These are phyloP conservation scores for Rhagoletis zephyria DNA, from an alignment of 1,140 invertebrate species.

Conservation along the genomic window DNA sequence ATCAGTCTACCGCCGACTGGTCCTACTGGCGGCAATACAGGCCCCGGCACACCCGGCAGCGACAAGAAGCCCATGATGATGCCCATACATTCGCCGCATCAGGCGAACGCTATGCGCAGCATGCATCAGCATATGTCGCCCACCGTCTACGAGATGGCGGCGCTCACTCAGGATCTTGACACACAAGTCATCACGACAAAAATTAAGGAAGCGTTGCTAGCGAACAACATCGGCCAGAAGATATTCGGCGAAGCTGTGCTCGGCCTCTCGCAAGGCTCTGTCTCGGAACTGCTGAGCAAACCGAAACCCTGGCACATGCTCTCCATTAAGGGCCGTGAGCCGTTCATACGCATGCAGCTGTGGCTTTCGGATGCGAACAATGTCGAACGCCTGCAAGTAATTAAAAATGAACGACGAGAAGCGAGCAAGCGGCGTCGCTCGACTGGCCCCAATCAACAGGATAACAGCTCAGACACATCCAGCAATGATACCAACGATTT, in stretches of 20 bases:
- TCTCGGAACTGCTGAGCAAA: slow-evolving; percentile 96
- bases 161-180: slow-evolving; percentile 94
- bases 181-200: slow-evolving; percentile 96
- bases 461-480: slow-evolving; percentile 88
- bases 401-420: slow-evolving; percentile 91
- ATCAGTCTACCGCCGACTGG: slow-evolving; percentile 75
- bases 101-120: slow-evolving; percentile 77
- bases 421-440: slow-evolving; percentile 89
- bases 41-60: slow-evolving; percentile 71
- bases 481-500: slow-evolving; percentile 91
- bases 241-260: slow-evolving; percentile 97
- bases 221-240: slow-evolving; percentile 98
- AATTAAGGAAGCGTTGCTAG: slow-evolving; percentile 95
- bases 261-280: slow-evolving; percentile 95
- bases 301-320: slow-evolving; percentile 99
- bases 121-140: slow-evolving; percentile 87
- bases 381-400: slow-evolving; percentile 87
- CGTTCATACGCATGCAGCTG: slow-evolving; percentile 97
- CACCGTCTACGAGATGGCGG: slow-evolving; percentile 96
- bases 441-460: slow-evolving; percentile 83
- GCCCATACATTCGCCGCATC: slow-evolving; percentile 72
- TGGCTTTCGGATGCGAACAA: slow-evolving; percentile 96
- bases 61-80: slow-evolving; percentile 76
- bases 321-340: slow-evolving; percentile 97
- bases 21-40: slow-evolving; percentile 65